Base-by-base conservation (phyloP, 2,888 invertebrate genomes). In the Melieria picta region DNA sequence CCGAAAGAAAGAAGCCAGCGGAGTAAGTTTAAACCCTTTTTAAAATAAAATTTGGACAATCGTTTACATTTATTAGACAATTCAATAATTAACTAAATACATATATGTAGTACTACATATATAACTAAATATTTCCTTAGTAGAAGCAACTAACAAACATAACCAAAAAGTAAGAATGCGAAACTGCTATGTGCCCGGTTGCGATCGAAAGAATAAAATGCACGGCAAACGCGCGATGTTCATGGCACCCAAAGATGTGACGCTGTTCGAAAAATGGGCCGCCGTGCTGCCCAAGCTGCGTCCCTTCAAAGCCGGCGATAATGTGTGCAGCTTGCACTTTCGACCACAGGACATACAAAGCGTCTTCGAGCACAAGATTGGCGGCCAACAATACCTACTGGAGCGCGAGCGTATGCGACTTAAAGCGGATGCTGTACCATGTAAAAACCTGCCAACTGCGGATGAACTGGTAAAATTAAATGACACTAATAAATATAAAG, bases 271-370 rank as follows among this genome's bases (percentile, higher is more conserved):
- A 30, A 75, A 78, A 55, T 84, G 84, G 84, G 71, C 73, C 9
- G 69, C 75, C 4, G 75, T 77, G 1, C 73, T 82, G 13, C 81
- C 80, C 1, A 79, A 79, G 52, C 63, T 78, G 42, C 77, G 79
- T 0, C 68, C 75, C 16, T 77, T 83, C 42, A 81, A 79, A 68
- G 16, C 61, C 0, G 76, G 71, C 9, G 82, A 83, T 69, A 79
- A 80, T 66, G 74, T 84, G 0, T 84, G 83, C 55, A 79, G 80
- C 66, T 65, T 80, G 5, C 83, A 83, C 73, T 83, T 83, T 69
- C 45, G 65, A 2, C 69, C 74, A 5, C 71, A 78, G 0, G 80
- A 83, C 52, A 79, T 84, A 5, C 65, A 76, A 30, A 78, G 77
- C 4, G 79, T 78, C 9, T 84, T 80, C 76, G 80, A 82, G 48